Evolutionary conservation across 2,113 vertebrate genomes (phyloP).

Genomic region (Microcebus lehilahytsara): DNA sequence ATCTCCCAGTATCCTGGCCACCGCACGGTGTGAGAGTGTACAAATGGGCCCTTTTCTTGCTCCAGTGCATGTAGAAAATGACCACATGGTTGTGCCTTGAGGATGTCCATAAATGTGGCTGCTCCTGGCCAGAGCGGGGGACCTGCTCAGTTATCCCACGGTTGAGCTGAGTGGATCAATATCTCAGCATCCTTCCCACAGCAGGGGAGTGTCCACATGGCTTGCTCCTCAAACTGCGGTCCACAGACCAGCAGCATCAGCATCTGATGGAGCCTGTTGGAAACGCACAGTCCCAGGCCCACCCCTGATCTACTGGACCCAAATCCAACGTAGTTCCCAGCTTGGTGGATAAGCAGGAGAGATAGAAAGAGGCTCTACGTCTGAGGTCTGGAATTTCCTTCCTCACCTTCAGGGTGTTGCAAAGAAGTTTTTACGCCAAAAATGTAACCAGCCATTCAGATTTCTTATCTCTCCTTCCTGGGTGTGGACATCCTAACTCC

Average conservation of each 20-base stretch:
- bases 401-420: background rate
- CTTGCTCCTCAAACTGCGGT: background rate
- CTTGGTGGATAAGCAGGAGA: background rate
- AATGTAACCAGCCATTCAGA: background rate
- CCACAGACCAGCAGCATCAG: too few relatives aligned
- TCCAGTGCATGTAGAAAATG: background rate
- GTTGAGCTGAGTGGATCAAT: too few relatives aligned
- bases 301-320: background rate
- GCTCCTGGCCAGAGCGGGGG: background rate
- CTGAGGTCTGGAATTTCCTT: background rate
- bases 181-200: too few relatives aligned
- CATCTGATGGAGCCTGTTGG: background rate
- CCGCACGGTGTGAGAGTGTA: rapidly evolving
- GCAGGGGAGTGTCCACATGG: background rate
- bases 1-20: too few relatives aligned
- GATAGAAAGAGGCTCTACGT: background rate
- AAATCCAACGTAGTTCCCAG: background rate
- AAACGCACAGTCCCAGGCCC: background rate
- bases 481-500: background rate
- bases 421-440: background rate
- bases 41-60: background rate
- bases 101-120: background rate
- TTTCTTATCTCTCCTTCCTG: background rate
- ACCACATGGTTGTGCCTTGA: rapidly evolving
- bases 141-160: rapidly evolving